Evolutionary conservation across 2,113 vertebrate genomes (phyloP).

Genomic region (Dermatemys mawii): DNA sequence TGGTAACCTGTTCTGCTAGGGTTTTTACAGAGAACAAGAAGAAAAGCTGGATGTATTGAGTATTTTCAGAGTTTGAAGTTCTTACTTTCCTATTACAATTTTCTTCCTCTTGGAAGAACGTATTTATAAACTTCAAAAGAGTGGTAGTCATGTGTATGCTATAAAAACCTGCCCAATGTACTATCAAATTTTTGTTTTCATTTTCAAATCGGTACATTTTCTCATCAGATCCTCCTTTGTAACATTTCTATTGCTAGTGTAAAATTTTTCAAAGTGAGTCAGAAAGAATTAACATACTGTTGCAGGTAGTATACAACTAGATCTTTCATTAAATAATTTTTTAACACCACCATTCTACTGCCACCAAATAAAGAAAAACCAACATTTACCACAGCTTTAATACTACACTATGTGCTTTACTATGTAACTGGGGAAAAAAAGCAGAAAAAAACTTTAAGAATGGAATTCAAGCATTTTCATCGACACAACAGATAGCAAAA

Average conservation of each 20-base stretch:
- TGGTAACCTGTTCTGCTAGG: not conserved
- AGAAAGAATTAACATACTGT: not conserved
- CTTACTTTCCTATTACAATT: not conserved
- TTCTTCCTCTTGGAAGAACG: not conserved
- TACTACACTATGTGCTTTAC: not conserved
- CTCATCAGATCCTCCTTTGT: not conserved
- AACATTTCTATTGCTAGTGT: not conserved
- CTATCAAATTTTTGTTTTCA: not conserved
- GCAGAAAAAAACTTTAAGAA: not conserved
- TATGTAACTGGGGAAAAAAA: not conserved
- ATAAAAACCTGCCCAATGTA: not conserved
- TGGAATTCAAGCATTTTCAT: not conserved
- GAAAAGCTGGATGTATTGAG: not conserved
- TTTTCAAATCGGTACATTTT: not conserved
- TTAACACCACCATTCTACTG: not conserved
- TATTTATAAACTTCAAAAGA: not conserved
- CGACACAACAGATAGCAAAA: not conserved
- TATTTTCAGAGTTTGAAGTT: not conserved
- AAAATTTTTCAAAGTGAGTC: not conserved
- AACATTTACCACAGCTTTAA: not conserved
- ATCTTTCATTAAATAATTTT: not conserved
- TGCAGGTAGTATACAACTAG: not conserved
- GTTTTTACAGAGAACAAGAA: constrained; percentile 9
- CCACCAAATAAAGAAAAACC: not conserved
- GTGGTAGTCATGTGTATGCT: not conserved